Conservation (phyloP, 1,140 invertebrate species). For the Drosophila malerkotliana region DNA sequence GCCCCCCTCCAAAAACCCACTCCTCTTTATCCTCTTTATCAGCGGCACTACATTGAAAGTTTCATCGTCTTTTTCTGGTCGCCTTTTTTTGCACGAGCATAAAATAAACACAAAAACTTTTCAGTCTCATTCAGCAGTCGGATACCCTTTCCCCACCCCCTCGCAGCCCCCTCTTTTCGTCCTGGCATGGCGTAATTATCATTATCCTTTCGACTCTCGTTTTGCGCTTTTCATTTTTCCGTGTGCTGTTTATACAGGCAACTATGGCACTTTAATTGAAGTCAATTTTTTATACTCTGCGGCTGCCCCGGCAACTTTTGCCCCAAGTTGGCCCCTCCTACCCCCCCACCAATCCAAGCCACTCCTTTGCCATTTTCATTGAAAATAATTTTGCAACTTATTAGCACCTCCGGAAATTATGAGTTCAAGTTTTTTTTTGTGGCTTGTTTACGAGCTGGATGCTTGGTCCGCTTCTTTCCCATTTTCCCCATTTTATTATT, state of each 20-base stretch:
- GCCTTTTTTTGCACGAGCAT: constrained; percentile 45
- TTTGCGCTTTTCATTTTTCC: constrained; percentile 75
- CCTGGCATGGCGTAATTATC: constrained; percentile 66
- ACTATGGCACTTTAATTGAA: constrained; percentile 81
- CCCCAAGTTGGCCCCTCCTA: constrained; percentile 1
- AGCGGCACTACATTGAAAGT: constrained; percentile 44
- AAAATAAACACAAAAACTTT: constrained; percentile 80
- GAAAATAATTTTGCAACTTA: constrained; percentile 81
- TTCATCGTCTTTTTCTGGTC: constrained; percentile 48
- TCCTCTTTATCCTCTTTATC: constrained; percentile 31
- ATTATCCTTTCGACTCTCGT: constrained; percentile 64
- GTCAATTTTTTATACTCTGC: constrained; percentile 76
- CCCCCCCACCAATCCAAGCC: background rate
- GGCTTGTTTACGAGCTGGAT: constrained; percentile 65
- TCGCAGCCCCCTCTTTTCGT: background rate
- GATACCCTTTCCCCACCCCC: background rate
- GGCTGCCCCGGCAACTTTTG: constrained; percentile 48
- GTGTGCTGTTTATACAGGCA: constrained; percentile 71
- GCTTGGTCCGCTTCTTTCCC: constrained; percentile 22
- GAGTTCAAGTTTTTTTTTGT: constrained; percentile 69
- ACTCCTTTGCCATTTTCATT: constrained; percentile 59
- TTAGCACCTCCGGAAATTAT: constrained; percentile 82
- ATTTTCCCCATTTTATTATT: constrained; percentile 59
- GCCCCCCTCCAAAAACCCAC: background rate
- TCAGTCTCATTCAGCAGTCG: constrained; percentile 65